phyloP scores from a whole-genome alignment of 2,113 vertebrate genomes.

The Pionites leucogaster region DNA sequence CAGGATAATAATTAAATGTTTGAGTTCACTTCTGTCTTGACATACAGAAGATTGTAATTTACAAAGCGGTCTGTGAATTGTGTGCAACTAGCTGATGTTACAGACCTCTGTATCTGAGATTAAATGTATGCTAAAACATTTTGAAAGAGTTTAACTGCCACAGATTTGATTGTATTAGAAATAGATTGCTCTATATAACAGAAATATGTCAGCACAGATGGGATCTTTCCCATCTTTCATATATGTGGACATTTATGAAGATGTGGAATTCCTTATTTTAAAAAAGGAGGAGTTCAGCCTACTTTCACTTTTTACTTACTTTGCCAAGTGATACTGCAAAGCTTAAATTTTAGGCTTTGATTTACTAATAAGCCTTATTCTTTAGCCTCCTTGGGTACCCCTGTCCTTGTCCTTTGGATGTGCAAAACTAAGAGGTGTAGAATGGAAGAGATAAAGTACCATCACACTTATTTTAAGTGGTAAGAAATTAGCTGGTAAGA shows the following conservation, averaged over 20 bases:
- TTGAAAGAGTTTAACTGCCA: slow-evolving; percentile 14
- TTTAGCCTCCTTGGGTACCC: not conserved
- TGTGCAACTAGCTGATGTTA: not conserved
- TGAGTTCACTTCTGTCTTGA: not conserved
- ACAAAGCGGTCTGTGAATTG: slow-evolving; percentile 20
- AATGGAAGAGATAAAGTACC: not conserved
- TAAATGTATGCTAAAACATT: slow-evolving; percentile 27
- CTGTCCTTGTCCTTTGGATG: not conserved
- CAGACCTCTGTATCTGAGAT: not conserved
- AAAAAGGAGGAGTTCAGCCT: not conserved
- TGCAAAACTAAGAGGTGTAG: not conserved
- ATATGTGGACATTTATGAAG: not conserved
- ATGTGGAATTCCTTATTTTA: not conserved
- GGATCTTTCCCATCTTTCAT: not conserved
- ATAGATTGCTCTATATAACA: slow-evolving; percentile 27
- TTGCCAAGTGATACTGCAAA: not conserved
- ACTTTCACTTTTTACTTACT: not conserved
- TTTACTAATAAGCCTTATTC: not conserved
- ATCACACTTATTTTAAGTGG: not conserved
- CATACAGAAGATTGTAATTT: not conserved
- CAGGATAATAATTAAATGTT: slow-evolving; percentile 33
- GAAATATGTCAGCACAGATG: not conserved
- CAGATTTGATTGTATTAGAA: slow-evolving; percentile 41
- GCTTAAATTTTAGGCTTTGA: not conserved
- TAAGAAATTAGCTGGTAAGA: slow-evolving; percentile 33